Conservation (phyloP, 2,113 vertebrate genomes). For the Emydura subglobosa region DNA sequence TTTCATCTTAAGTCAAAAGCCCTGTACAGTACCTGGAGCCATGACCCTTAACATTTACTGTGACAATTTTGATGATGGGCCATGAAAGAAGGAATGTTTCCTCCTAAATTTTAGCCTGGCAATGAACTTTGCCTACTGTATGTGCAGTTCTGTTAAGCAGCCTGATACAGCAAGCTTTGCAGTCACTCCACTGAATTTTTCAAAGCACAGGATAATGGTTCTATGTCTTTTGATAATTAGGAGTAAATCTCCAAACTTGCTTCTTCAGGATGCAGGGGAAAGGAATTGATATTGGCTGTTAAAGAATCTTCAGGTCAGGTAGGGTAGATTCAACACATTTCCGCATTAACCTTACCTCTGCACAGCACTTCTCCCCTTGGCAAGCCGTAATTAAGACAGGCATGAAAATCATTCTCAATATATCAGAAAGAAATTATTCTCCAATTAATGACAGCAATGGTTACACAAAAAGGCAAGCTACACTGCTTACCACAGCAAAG, state of each 20-base stretch:
- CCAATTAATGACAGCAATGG: slow-evolving; percentile 53
- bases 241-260: background rate
- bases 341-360: slow-evolving; percentile 60
- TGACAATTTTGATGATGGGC: slow-evolving; percentile 6
- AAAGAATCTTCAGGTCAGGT: slow-evolving; percentile 49
- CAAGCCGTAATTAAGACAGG: slow-evolving; percentile 63
- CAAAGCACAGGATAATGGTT: background rate
- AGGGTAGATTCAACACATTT: slow-evolving; percentile 35
- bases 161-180: background rate
- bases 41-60: slow-evolving; percentile 30
- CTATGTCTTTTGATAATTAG: slow-evolving; percentile 15
- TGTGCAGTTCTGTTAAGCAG: accelerated
- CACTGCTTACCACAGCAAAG: slow-evolving; percentile 12
- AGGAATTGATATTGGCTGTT: slow-evolving; percentile 27
- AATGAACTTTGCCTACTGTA: accelerated
- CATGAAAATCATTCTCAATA: slow-evolving; percentile 64
- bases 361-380: slow-evolving; percentile 45
- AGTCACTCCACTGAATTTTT: background rate
- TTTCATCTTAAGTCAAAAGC: slow-evolving; percentile 61
- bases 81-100: accelerated
- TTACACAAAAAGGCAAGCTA: slow-evolving; percentile 55
- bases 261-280: slow-evolving; percentile 34
- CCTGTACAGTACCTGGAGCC: slow-evolving; percentile 37
- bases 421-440: slow-evolving; percentile 67
- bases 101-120: background rate